Evolutionary conservation across 2,113 vertebrate genomes (phyloP).

Genomic region (Nibea albiflora): DNA sequence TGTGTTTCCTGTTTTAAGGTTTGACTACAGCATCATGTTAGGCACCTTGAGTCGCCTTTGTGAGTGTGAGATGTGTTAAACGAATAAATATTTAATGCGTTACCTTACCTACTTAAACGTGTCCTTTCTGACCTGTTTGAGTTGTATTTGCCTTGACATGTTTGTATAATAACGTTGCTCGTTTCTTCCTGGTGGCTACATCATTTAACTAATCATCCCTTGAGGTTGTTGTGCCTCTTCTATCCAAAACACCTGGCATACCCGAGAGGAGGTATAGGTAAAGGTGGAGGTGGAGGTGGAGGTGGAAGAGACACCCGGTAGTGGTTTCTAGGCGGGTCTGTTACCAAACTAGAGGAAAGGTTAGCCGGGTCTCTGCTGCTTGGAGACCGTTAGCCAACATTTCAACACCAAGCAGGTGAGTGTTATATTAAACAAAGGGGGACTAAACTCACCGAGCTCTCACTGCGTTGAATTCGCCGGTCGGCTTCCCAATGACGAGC

Average conservation of each 20-base stretch:
- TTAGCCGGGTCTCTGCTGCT: slow-evolving; percentile 18
- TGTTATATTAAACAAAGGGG: fast-evolving
- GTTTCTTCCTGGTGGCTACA: background rate
- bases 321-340: slow-evolving; percentile 66
- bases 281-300: slow-evolving; percentile 33
- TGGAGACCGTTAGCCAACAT: background rate
- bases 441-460: slow-evolving; percentile 80
- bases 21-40: background rate
- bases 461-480: slow-evolving; percentile 80
- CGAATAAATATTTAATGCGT: background rate
- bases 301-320: slow-evolving; percentile 31
- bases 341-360: slow-evolving; percentile 63
- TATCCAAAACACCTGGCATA: slow-evolving; percentile 21
- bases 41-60: background rate
- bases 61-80: background rate
- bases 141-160: background rate
- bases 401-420: no score
- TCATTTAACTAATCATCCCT: background rate
- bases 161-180: background rate
- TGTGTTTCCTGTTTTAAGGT: background rate
- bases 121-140: background rate
- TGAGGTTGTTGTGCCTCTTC: background rate
- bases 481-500: slow-evolving; percentile 81
- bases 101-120: background rate
- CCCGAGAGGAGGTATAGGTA: background rate